A percentile compares a stretch with the other conserved stretches of the same genome.
Conservation (phyloP, 2,888 invertebrate genomes). For the Sepiola atlantica region DNA sequence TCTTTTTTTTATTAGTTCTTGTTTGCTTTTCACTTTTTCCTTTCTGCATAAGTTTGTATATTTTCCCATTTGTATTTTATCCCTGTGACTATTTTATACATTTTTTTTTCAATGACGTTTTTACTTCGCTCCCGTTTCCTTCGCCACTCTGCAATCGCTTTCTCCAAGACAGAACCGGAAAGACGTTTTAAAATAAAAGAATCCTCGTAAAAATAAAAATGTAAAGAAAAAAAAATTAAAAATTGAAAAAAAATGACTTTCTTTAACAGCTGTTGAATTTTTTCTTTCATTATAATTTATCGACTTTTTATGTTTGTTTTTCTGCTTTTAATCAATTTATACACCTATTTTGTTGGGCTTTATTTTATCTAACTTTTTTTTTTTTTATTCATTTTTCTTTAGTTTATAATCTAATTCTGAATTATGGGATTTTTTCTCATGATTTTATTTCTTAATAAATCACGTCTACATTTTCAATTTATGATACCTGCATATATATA, state of each 20-base stretch:
- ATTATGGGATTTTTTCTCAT: neutral
- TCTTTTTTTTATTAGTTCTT: neutral
- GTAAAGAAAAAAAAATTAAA: no score
- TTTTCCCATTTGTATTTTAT: neutral
- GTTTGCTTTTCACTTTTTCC: no score
- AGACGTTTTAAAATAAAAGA: neutral
- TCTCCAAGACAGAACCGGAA: neutral
- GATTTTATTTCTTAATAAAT: neutral
- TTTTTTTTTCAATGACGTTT: no score
- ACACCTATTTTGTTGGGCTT: neutral
- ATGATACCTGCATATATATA: neutral
- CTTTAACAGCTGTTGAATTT: conserved; percentile 8
- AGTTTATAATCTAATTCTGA: neutral
- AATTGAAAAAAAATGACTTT: neutral
- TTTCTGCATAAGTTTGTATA: neutral
- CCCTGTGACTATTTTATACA: no score
- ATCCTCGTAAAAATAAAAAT: neutral
- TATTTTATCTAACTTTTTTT: neutral
- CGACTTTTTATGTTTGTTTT: neutral
- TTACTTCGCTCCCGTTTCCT: neutral
- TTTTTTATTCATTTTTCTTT: neutral
- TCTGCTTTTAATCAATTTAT: neutral
- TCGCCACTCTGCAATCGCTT: neutral
- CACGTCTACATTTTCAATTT: neutral
- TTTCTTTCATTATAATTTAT: neutral